Evolutionary conservation across 1,140 invertebrate species (phyloP).

Genomic region (Yoshiicerus persimilis): DNA sequence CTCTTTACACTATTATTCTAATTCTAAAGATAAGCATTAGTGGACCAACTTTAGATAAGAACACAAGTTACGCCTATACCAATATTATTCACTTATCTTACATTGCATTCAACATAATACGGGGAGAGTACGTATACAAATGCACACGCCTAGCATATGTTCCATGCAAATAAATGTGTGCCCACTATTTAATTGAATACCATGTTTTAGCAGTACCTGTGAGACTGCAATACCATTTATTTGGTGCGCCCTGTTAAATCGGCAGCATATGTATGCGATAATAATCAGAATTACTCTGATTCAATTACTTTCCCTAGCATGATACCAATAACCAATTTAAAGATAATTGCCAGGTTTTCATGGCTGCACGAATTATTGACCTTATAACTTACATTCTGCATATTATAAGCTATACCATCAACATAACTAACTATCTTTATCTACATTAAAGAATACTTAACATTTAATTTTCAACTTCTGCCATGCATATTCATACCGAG

Average conservation of each 20-base stretch:
- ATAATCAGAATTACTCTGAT: neutral
- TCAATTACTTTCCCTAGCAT: neutral
- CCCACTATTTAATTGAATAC: neutral
- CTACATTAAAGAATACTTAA: too few relatives aligned
- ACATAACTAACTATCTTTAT: too few relatives aligned
- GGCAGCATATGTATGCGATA: neutral
- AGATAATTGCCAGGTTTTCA: neutral
- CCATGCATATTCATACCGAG: too few relatives aligned
- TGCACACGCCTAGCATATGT: neutral
- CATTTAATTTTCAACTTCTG: too few relatives aligned
- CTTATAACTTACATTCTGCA: neutral
- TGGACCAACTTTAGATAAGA: too few relatives aligned
- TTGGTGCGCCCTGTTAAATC: neutral
- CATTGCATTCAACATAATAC: too few relatives aligned
- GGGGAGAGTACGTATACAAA: too few relatives aligned
- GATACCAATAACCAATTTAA: conserved; percentile 5
- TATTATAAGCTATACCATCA: too few relatives aligned
- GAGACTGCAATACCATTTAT: neutral
- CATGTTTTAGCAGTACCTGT: neutral
- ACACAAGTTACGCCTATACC: too few relatives aligned
- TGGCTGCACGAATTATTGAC: neutral
- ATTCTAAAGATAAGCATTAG: too few relatives aligned
- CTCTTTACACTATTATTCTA: too few relatives aligned
- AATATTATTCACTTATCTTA: too few relatives aligned
- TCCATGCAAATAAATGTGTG: neutral